Base-by-base conservation (phyloP, 2,797 vertebrate species). In the Nyctalus aviator region DNA sequence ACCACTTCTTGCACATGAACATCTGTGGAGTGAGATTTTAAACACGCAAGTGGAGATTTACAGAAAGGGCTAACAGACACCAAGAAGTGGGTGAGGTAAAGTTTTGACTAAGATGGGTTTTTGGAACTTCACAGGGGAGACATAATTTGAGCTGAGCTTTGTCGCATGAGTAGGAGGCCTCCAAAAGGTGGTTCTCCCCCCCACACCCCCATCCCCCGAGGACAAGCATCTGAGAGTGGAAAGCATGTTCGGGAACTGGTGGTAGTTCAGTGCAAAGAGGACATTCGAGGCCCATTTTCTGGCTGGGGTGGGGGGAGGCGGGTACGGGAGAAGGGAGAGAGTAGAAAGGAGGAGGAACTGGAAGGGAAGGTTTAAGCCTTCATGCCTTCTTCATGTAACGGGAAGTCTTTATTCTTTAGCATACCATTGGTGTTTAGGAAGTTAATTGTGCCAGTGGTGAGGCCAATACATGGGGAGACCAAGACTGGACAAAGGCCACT, bases 71-170 rank as follows among this genome's bases (percentile, higher is more conserved):
- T 62, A 86, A 57, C 35, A 90, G 30, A 53, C 35, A 82, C 20
- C 64, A 81, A 84, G 46, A 46, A 81, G 79, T 62, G 64, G 55
- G 41, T 23, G 27, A 75, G 25, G 77, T 69, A 81, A 57, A 48
- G 35, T 82, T 90, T 93, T 77, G 68, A 85, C 84, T 91, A 53
- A 84, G 48, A 77, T 69, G 18, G 41, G 68, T 84, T 35, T 86
- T 30, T 35, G 55, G 55, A 84, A 69, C 88, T 94, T 90, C 46
- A 20, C 46, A 53, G 41, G 95, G 68, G 46, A 85, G 37, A 86
- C 79, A 5, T 82, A 41, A 81, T 79, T 53, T 85, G 93, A 88
- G 62, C 76, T 30, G 57, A 44, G 53, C 78, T 94, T 91, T 81
- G 41, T 81, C 64, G 25, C 35, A 41, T 76, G 87, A 77, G 79